These are phyloP conservation scores for Drosophila funebris DNA, from an alignment of 1,140 invertebrate species.

Conservation along the genomic window DNA sequence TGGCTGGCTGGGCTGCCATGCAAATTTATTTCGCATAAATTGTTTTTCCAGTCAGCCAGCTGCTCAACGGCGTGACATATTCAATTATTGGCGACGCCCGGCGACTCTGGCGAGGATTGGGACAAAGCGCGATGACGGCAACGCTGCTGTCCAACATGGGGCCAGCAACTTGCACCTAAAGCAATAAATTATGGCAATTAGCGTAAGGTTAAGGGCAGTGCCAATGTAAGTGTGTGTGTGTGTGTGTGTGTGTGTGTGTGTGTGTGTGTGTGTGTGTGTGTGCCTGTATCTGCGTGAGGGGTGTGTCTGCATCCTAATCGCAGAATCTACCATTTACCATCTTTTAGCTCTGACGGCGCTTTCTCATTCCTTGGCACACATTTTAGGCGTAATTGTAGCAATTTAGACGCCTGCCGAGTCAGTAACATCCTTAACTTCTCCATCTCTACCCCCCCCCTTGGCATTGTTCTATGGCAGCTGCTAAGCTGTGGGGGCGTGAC, in stretches of 20 bases:
- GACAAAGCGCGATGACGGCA: too few species aligned
- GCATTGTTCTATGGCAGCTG: constrained; percentile 20
- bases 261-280: constrained; percentile 7
- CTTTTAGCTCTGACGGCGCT: constrained; percentile 1
- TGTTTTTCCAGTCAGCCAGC: constrained; percentile 22
- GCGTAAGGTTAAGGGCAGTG: constrained; percentile 42
- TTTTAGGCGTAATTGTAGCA: constrained; percentile 81
- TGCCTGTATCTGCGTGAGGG: neutral
- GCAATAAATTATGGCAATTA: constrained; percentile 77
- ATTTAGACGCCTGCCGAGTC: constrained; percentile 59
- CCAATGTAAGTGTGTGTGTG: constrained; percentile 4
- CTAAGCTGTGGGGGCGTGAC: neutral
- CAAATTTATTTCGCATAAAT: constrained; percentile 55
- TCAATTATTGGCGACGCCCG: constrained; percentile 49
- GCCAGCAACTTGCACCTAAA: constrained; percentile 39
- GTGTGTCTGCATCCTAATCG: constrained; percentile 30
- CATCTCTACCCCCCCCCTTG: neutral
- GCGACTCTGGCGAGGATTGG: constrained; percentile 8
- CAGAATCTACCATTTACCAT: constrained; percentile 2
- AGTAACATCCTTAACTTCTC: constrained; percentile 35
- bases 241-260: constrained; percentile 7
- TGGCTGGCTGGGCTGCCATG: constrained; percentile 26
- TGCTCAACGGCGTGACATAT: constrained; percentile 33
- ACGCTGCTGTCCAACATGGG: neutral
- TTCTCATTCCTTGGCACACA: constrained; percentile 58